These are phyloP conservation scores for Chroicocephalus ridibundus DNA, from an alignment of 2,113 vertebrate species.

Conservation along the genomic window DNA sequence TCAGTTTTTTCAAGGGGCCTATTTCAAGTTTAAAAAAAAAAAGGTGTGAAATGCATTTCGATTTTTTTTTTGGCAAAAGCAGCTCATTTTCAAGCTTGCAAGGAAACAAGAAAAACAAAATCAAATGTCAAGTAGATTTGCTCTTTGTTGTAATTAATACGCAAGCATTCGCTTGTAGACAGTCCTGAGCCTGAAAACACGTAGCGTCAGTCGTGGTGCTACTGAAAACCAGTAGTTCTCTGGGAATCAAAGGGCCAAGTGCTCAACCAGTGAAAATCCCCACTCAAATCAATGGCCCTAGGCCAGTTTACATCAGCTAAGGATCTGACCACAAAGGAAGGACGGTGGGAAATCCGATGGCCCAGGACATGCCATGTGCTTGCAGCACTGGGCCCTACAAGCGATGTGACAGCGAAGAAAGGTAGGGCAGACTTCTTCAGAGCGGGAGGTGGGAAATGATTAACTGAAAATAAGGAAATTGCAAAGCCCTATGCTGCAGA, in stretches of 20 bases:
- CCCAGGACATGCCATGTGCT: accelerated
- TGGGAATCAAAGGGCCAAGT: not conserved
- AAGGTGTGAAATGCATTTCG: conserved; percentile 40
- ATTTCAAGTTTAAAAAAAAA: conserved; percentile 48
- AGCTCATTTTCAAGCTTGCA: conserved; percentile 62
- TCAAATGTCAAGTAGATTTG: conserved; percentile 71
- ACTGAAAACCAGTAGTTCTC: not conserved
- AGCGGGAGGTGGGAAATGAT: conserved; percentile 14
- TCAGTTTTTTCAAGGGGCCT: conserved; percentile 47
- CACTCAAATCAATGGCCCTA: not conserved
- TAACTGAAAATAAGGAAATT: conserved; percentile 47
- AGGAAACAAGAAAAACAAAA: conserved; percentile 67
- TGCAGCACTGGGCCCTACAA: not conserved
- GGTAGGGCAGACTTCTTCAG: not conserved
- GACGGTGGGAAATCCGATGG: not conserved
- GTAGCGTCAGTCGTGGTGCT: not conserved
- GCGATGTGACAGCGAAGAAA: not conserved
- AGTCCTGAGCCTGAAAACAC: conserved; percentile 33
- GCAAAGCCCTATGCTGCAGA: conserved; percentile 20
- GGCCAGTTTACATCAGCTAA: not conserved
- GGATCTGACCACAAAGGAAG: not conserved
- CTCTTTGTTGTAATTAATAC: conserved; percentile 69
- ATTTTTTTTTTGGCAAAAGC: conserved; percentile 51
- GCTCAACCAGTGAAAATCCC: not conserved
- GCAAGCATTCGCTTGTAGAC: conserved; percentile 8